Evolutionary conservation across 2,888 invertebrate genomes (phyloP), one percentile per base, ranked within the genome.

Genomic region (Prosapia bicincta): DNA sequence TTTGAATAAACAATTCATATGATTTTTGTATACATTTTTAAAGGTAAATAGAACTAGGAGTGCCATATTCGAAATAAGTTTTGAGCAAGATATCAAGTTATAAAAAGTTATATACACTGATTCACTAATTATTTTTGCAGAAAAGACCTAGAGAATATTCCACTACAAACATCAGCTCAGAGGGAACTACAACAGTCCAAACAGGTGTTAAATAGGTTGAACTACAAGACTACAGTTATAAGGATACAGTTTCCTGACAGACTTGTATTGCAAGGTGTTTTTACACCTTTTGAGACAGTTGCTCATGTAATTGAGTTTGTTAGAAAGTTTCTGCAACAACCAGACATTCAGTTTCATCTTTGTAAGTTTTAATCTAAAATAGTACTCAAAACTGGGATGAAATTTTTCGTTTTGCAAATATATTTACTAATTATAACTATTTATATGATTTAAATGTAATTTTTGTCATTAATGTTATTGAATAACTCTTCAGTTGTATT

Each of bases 231-330:
- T 82, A 91, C 92, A 69, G 90, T 96, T 10, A 91, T 98, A 68
- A 87, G 97, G 74, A 86, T 98, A 78, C 92, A 94, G 83, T 97
- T 98, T 84, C 96, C 96, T 1, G 93, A 96, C 85, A 89, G 92
- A 72, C 88, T 92, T 67, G 93, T 97, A 65, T 87, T 98, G 26
- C 98, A 98, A 85, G 97, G 93, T 13, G 88, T 93, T 65, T 98
- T 98, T 83, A 87, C 88, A 79, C 93, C 96, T 0, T 86, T 88
- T 13, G 93, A 97, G 83, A 92, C 90, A 3, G 87, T 97, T 32
- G 85, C 88, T 80, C 88, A 89, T 78, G 88, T 98, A 3, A 88
- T 88, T 76, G 88, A 91, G 73, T 97, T 96, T 86, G 89, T 96
- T 0, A 90, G 88, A 81, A 88, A 87, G 71, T 92, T 92, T 84